Evolutionary conservation across 2,113 vertebrate species (phyloP), one percentile per base, ranked within the genome.

Genomic region (Columba janthina): DNA sequence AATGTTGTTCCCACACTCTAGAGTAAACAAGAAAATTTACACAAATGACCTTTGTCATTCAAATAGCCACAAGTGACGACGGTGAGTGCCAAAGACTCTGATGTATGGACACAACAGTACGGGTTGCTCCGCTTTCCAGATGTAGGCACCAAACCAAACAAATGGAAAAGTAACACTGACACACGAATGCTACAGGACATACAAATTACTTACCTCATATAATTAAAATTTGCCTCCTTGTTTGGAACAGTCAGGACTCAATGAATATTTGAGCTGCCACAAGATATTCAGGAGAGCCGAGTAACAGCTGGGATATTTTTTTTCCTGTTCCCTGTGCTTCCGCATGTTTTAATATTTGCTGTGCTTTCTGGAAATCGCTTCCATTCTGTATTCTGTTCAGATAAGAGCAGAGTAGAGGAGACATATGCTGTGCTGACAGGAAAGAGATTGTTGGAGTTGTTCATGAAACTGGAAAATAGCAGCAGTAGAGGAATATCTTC

Each of bases 401-500:
- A 90, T 88, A 94, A 87, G 69, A 91, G 73, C 91, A 92, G 69
- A 93, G 83, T 56, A 94, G 91, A 85, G 84, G 38, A 96, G 74
- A 94, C 93, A 81, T 94, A 95, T 75, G 91, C 80, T 94, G 70
- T 54, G 70, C 84, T 95, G 95, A 97, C 93, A 95, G 80, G 50
- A 84, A 62, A 73, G 88, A 94, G 80, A 72, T 90, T 67, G 86
- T 17, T 93, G 78, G 82, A 84, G 67, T 32, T 64, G 69, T 67
- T 91, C 91, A 69, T 73, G 89, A 84, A 91, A 57, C 89, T 92
- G 70, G 54, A 36, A 71, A 88, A 73, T 64, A 86, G 76, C 90
- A 85, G 89, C 76, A 84, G 72, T n/a, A 92, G 70, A 85, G 66
- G 70, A 91, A 69, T 61, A 31, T 14, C 61, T 78, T 90, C 42